phyloP scores from a whole-genome alignment of 2,888 invertebrate species.

The Calameuta filiformis region DNA sequence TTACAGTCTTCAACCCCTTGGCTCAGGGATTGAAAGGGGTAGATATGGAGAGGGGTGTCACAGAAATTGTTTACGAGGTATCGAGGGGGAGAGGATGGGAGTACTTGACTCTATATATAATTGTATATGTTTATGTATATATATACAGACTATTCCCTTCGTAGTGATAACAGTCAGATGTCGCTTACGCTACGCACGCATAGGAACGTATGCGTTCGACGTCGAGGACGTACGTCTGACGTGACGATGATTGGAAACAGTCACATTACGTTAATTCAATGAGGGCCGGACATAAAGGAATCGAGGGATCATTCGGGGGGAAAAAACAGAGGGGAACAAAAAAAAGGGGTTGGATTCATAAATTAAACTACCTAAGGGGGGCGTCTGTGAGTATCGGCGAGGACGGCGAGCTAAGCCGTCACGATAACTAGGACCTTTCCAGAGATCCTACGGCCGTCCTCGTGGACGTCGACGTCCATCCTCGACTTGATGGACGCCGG shows the following conservation, averaged over 20 bases:
- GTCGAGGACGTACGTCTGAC: neutral
- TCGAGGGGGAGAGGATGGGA: neutral
- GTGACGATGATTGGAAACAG: neutral
- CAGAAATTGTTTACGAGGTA: neutral
- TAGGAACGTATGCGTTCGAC: neutral
- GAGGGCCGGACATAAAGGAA: neutral
- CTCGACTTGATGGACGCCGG: neutral
- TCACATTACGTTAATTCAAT: constrained; percentile 1
- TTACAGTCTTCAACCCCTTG: neutral
- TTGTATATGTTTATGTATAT: constrained; percentile 7
- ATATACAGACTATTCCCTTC: neutral
- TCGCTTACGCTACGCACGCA: neutral
- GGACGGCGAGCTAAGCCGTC: neutral
- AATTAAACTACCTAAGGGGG: constrained; percentile 59
- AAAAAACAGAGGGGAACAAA: neutral
- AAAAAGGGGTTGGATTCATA: constrained; percentile 30
- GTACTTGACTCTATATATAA: neutral
- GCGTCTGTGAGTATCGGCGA: neutral
- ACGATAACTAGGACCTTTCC: neutral
- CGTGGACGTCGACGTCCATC: neutral
- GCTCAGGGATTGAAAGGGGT: neutral
- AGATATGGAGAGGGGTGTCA: neutral
- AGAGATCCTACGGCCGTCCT: neutral
- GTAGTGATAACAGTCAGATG: neutral
- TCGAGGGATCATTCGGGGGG: neutral